Evolutionary conservation across 2,888 invertebrate species (phyloP).

Genomic region (Stenurella melanura): DNA sequence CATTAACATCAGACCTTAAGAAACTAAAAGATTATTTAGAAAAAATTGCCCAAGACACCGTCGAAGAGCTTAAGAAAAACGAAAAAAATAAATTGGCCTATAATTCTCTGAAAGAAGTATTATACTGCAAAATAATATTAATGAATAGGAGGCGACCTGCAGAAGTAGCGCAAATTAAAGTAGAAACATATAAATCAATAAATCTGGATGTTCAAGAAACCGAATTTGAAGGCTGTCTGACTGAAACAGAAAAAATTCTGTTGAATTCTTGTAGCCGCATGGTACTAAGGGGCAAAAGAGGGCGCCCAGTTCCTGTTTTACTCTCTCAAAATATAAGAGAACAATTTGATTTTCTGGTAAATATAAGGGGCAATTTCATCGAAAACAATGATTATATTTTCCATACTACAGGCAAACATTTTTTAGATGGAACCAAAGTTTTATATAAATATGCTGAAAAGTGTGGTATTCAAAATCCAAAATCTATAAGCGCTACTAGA

Average conservation of each 20-base stretch:
- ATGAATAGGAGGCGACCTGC: constrained; percentile 50
- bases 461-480: constrained; percentile 51
- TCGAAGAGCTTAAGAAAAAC: not conserved
- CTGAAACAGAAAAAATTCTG: constrained; percentile 52
- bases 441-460: constrained; percentile 52
- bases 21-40: not conserved
- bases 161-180: constrained; percentile 49
- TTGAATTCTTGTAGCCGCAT: constrained; percentile 43
- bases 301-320: constrained; percentile 46
- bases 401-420: not conserved
- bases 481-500: constrained; percentile 51
- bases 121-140: not conserved
- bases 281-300: constrained; percentile 47
- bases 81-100: not conserved
- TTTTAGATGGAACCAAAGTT: constrained; percentile 40
- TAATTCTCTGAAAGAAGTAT: not conserved
- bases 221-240: constrained; percentile 49
- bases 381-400: not conserved
- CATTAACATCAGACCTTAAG: constrained; percentile 29
- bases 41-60: not conserved
- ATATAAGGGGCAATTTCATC: constrained; percentile 25
- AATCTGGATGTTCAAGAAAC: constrained; percentile 27
- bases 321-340: constrained; percentile 43
- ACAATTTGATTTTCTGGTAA: constrained; percentile 52
- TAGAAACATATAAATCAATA: no score